phyloP scores from a whole-genome alignment of 2,113 vertebrate species.

The Butorides virescens region DNA sequence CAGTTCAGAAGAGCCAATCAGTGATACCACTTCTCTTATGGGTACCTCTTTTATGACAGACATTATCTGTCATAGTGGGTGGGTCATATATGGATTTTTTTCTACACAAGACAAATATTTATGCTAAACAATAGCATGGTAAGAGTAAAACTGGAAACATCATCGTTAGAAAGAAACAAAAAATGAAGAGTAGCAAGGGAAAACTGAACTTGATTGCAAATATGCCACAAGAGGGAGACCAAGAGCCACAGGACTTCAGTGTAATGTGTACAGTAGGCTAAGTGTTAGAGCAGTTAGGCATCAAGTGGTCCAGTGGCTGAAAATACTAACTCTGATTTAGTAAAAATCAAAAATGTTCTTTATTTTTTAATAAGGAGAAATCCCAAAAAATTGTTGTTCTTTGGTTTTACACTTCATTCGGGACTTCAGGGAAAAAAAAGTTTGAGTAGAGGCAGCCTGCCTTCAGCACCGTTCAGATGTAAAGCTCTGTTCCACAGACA shows the following conservation, averaged over 20 bases:
- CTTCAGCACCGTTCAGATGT: neutral
- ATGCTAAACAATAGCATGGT: neutral
- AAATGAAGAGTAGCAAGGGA: neutral
- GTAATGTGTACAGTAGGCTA: neutral
- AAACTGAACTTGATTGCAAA: neutral
- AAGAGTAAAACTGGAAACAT: neutral
- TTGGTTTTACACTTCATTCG: neutral
- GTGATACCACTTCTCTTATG: neutral
- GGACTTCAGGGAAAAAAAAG: neutral
- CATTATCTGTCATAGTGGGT: neutral
- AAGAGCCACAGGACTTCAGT: neutral
- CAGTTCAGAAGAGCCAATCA: neutral
- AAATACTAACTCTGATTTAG: neutral
- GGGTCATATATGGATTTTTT: neutral
- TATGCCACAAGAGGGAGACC: constrained; percentile 52
- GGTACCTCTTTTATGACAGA: neutral
- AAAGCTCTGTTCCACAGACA: neutral
- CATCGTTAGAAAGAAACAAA: neutral
- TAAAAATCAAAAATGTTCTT: neutral
- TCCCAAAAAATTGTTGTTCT: neutral
- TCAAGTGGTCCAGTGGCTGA: neutral
- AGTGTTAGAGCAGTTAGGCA: neutral
- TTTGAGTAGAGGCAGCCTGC: neutral
- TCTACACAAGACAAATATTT: neutral
- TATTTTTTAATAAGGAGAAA: neutral